These are phyloP conservation scores for Anas capensis DNA, from an alignment of 2,797 vertebrate genomes.

Conservation along the genomic window DNA sequence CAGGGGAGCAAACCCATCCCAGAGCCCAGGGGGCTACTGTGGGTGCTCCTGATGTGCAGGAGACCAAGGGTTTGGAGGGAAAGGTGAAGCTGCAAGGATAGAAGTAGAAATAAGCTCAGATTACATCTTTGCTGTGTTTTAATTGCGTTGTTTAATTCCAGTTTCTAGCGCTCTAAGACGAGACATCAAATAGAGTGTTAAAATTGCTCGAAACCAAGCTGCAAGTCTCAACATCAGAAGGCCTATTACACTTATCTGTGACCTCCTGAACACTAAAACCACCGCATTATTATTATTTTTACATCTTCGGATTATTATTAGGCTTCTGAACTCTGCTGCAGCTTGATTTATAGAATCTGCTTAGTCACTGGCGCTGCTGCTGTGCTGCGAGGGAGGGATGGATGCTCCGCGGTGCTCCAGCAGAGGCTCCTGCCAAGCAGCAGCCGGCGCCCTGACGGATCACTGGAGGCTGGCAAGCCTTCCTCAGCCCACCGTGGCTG, in stretches of 20 bases:
- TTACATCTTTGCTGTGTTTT: conserved; percentile 38
- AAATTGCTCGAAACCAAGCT: conserved; percentile 49
- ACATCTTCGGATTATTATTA: conserved; percentile 38
- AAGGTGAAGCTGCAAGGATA: conserved; percentile 34
- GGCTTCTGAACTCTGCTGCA: conserved; percentile 61
- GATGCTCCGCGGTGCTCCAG: conserved; percentile 16
- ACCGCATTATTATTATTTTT: conserved; percentile 13
- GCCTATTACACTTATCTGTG: conserved; percentile 63
- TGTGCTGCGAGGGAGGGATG: conserved; percentile 35
- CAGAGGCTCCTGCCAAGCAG: conserved; percentile 58
- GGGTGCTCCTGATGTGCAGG: neutral
- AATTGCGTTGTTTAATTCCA: conserved; percentile 59
- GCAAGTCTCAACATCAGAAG: conserved; percentile 52
- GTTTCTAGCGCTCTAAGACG: conserved; percentile 16
- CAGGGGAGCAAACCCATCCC: neutral
- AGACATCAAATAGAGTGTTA: conserved; percentile 49
- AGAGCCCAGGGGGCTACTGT: neutral
- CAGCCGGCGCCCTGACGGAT: conserved; percentile 54
- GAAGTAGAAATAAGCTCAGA: conserved; percentile 29
- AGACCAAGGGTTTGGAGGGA: neutral
- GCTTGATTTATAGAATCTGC: conserved; percentile 72
- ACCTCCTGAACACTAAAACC: conserved; percentile 44
- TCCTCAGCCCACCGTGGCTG: neutral
- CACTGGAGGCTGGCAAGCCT: neutral
- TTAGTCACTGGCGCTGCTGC: conserved; percentile 70